Evolutionary conservation across 2,888 invertebrate species (phyloP).

Genomic region (Trilocha varians): DNA sequence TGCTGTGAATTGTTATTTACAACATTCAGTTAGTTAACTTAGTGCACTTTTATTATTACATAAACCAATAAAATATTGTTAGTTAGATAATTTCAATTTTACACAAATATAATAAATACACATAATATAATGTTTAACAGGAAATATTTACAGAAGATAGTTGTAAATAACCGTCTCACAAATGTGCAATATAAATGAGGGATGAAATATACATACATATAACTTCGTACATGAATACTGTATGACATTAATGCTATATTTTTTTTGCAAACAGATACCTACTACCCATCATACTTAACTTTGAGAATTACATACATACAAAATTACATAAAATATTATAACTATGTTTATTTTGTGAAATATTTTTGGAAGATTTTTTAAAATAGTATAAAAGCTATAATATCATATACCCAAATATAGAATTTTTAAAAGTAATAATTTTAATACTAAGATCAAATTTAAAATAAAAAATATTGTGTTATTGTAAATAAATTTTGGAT

Average conservation of each 20-base stretch:
- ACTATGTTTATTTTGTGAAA: no score
- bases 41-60: neutral
- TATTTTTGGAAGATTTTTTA: neutral
- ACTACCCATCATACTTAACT: no score
- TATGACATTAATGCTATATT: no score
- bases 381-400: neutral
- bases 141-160: neutral
- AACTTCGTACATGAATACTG: no score
- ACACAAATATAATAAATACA: neutral
- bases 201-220: no score
- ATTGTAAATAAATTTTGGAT: no score
- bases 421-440: no score
- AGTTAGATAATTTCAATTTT: neutral
- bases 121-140: neutral
- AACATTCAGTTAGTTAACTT: slow-evolving; percentile 23
- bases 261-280: no score
- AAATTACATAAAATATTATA: no score
- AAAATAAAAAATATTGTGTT: no score
- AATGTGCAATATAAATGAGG: neutral
- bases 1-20: slow-evolving; percentile 46
- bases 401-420: neutral
- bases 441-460: neutral
- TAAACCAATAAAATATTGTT: neutral
- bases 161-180: neutral
- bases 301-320: no score